These are phyloP conservation scores for Drosophila albomicans DNA, from an alignment of 1,140 invertebrate species.

Conservation along the genomic window DNA sequence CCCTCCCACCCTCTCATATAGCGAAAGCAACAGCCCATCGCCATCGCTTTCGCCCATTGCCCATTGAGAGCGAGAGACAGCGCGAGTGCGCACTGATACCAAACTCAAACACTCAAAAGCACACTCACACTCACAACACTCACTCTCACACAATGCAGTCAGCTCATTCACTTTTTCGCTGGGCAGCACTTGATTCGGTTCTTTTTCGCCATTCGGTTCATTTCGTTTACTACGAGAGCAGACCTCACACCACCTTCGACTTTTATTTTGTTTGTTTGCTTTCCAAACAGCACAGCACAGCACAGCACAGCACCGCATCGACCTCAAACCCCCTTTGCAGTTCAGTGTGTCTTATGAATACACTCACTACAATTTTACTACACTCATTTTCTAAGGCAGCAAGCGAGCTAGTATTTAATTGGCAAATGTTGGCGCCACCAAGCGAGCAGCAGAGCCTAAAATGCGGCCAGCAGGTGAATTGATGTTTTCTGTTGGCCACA, in stretches of 20 bases:
- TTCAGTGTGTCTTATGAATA: conserved; percentile 9
- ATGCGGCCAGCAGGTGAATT: conserved; percentile 48
- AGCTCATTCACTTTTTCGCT: conserved; percentile 74
- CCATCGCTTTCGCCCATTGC: conserved; percentile 11
- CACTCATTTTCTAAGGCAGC: conserved; percentile 46
- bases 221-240: conserved; percentile 66
- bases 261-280: neutral
- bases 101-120: conserved; percentile 35
- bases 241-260: neutral
- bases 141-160: conserved; percentile 51
- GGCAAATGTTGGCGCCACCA: conserved; percentile 66
- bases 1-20: conserved; percentile 37
- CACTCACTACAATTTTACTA: neutral
- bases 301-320: conserved; percentile 7
- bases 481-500: conserved; percentile 28
- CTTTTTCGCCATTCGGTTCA: conserved; percentile 54
- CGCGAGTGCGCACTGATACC: conserved; percentile 69
- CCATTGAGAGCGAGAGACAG: conserved; percentile 50
- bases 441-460: conserved; percentile 49
- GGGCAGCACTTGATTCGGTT: conserved; percentile 62
- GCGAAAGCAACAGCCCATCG: conserved; percentile 51
- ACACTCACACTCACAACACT: conserved; percentile 31
- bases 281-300: neutral
- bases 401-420: conserved; percentile 58
- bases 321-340: conserved; percentile 15